phyloP scores from a whole-genome alignment of 92 coral and sea anemone genomes.

The Heteractis magnifica region DNA sequence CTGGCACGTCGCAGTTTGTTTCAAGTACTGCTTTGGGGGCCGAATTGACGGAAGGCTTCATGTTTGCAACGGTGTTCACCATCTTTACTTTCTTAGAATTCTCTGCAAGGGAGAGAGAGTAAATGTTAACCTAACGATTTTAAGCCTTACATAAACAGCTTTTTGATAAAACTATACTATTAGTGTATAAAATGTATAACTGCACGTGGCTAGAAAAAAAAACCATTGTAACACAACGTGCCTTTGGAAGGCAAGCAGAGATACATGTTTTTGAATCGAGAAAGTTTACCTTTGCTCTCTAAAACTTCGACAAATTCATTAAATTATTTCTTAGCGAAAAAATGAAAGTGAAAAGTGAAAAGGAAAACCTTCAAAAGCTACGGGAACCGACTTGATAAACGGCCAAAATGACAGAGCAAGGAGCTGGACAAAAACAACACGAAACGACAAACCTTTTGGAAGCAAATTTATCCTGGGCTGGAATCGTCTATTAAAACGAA shows the following conservation, averaged over 20 bases:
- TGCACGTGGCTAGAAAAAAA: not conserved
- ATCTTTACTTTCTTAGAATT: not conserved
- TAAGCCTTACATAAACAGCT: not conserved
- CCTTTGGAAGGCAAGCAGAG: not conserved
- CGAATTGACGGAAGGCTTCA: not conserved
- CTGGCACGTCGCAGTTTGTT: not conserved
- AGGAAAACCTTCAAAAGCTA: not conserved
- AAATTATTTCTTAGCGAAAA: not conserved
- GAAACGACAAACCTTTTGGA: not conserved
- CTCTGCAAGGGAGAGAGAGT: not conserved
- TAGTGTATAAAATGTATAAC: not conserved
- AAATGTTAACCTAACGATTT: not conserved
- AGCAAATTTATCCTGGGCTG: not conserved
- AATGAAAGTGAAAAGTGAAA: not conserved
- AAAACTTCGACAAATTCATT: not conserved
- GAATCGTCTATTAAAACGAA: not conserved
- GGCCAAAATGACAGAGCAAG: too few species aligned
- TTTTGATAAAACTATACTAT: not conserved
- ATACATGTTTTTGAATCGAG: not conserved
- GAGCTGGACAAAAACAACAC: too few species aligned
- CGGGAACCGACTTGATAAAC: too few species aligned
- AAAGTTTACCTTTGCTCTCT: not conserved
- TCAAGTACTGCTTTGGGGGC: constrained; percentile 1
- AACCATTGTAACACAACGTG: constrained; percentile 2
- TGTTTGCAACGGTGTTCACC: not conserved